A percentile compares a stretch with the other conserved stretches of the same genome.
Evolutionary conservation across 2,888 invertebrate genomes (phyloP).

Genomic region (Plutella xylostella): DNA sequence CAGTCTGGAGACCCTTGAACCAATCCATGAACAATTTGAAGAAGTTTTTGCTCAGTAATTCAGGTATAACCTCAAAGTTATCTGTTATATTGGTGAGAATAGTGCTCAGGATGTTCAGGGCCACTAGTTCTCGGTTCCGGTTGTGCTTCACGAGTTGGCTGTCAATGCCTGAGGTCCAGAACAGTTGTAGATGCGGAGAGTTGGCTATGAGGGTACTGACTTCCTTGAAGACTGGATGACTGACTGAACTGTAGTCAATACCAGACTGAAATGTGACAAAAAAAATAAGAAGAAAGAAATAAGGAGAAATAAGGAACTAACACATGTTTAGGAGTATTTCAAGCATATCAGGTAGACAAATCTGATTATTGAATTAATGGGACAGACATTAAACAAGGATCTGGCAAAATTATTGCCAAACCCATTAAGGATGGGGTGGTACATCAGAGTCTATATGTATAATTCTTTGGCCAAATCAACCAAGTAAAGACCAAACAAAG

Average conservation of each 20-base stretch:
- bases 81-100: constrained; percentile 62
- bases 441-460: too few species aligned
- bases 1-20: constrained; percentile 70
- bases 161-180: constrained; percentile 68
- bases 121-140: constrained; percentile 71
- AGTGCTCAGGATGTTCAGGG: constrained; percentile 69
- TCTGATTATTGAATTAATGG: too few species aligned
- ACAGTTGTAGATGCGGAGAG: constrained; percentile 59
- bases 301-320: too few species aligned
- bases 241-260: constrained; percentile 65
- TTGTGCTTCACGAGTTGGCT: constrained; percentile 53
- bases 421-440: too few species aligned
- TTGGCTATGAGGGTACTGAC: constrained; percentile 66
- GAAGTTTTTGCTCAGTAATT: constrained; percentile 73
- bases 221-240: constrained; percentile 75
- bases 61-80: constrained; percentile 58
- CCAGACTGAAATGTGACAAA: constrained; percentile 58
- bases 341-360: too few species aligned
- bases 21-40: constrained; percentile 73
- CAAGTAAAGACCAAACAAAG: too few species aligned
- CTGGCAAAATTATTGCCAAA: too few species aligned
- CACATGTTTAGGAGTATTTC: too few species aligned
- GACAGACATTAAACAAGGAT: too few species aligned
- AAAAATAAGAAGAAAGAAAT: too few species aligned
- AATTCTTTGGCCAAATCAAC: too few species aligned